A percentile compares a stretch with the other conserved stretches of the same genome.
phyloP scores from a whole-genome alignment of 2,113 vertebrate genomes.

The Dasyprocta punctata region DNA sequence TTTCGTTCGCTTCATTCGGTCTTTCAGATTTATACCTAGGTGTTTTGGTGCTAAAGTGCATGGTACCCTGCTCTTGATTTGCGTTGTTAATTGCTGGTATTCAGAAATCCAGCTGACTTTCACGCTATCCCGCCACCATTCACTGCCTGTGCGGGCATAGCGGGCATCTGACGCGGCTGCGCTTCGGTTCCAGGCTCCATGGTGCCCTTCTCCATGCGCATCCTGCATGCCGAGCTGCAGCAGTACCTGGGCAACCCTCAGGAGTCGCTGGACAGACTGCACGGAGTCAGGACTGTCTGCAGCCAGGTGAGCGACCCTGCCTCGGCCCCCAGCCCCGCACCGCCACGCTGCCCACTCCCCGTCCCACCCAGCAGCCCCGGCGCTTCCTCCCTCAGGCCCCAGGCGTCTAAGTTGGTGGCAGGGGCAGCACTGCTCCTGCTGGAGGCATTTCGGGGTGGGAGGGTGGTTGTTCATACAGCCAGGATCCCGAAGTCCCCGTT shows the following conservation, averaged over 20 bases:
- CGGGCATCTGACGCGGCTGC: not conserved
- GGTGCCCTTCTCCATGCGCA: conserved; percentile 98
- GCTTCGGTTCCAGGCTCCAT: conserved; percentile 91
- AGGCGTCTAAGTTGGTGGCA: fast-evolving
- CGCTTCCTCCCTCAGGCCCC: no score
- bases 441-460: no score
- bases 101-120: not conserved
- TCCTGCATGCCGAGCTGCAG: conserved; percentile 96
- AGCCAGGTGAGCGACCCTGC: conserved; percentile 86
- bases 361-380: fast-evolving
- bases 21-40: not conserved
- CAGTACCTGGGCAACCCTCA: conserved; percentile 96
- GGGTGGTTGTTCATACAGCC: not conserved
- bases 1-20: not conserved
- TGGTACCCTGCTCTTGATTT: not conserved
- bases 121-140: not conserved
- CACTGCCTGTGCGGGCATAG: fast-evolving
- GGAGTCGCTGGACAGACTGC: conserved; percentile 95
- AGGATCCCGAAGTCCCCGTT: not conserved
- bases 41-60: not conserved
- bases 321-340: no score
- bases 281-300: conserved; percentile 94
- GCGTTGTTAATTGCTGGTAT: not conserved
- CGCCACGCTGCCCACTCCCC: fast-evolving
- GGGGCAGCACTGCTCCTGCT: fast-evolving